These are phyloP conservation scores for Drosophila mettleri DNA, from an alignment of 2,888 invertebrate genomes.

Conservation along the genomic window DNA sequence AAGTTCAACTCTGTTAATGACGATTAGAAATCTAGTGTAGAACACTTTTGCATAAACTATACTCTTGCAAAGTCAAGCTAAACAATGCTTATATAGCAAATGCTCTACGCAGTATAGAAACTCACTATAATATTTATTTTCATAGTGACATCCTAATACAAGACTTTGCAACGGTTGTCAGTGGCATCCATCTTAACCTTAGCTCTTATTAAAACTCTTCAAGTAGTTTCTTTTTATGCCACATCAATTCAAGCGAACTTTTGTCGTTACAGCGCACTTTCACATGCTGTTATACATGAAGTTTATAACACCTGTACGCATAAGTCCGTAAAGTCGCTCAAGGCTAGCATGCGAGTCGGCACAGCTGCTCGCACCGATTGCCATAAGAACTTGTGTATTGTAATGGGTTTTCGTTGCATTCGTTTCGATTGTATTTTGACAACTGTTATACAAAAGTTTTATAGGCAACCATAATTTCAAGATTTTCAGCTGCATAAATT, in stretches of 20 bases:
- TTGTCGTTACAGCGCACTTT: background rate
- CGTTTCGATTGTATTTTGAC: background rate
- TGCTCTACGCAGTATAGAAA: too few species aligned
- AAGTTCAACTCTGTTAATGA: background rate
- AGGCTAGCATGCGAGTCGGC: constrained; percentile 1
- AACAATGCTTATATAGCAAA: too few species aligned
- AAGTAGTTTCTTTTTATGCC: background rate
- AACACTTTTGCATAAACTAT: too few species aligned
- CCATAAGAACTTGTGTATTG: constrained; percentile 3
- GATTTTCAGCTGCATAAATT: constrained; percentile 34
- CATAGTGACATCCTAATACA: too few species aligned
- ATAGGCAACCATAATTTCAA: constrained; percentile 1
- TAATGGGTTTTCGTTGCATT: constrained; percentile 16
- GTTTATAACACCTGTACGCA: constrained; percentile 20
- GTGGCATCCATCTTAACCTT: background rate
- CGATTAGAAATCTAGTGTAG: too few species aligned
- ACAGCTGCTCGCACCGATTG: constrained; percentile 6
- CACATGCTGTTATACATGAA: constrained; percentile 10
- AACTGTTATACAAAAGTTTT: constrained; percentile 33
- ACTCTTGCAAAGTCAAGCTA: too few species aligned
- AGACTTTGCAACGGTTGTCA: constrained; percentile 7
- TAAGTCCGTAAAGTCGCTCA: background rate
- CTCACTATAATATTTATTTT: too few species aligned
- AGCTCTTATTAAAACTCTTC: background rate
- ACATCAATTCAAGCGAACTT: constrained; percentile 1